Evolutionary conservation across 2,888 invertebrate genomes (phyloP), one percentile per base, ranked within the genome.

Genomic region (Apodemia hepburni): DNA sequence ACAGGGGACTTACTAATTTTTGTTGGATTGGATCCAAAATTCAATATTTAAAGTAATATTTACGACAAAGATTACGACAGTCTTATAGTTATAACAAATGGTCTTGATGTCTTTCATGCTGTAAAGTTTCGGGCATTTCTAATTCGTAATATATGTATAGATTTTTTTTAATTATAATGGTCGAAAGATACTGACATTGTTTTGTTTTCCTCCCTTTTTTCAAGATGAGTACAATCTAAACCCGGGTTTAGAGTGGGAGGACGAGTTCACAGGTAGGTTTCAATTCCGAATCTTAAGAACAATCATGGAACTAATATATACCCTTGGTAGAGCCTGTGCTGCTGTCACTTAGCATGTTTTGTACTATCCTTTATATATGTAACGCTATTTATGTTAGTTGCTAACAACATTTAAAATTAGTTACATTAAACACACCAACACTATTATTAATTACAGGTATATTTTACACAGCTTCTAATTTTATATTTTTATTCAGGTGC

Each of bases 201-300:
- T 87, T 87, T 90, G 82, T 89, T 87, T 89, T 90, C 91, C 87
- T 93, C 93, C 92, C 93, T 92, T 93, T 54, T 95, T 96, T 96
- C 96, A 97, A 98, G 98, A 98, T 95, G 98, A 98, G 95, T 98
- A 98, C 97, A 97, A 98, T 97, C 97, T 98, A 96, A 97, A 97
- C 96, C 97, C 97, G 95, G 97, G 97, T 97, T 97, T 98, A 97
- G 98, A 98, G 94, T 98, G 98, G 98, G 98, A 98, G 96, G 98
- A 98, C 97, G 98, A 98, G 94, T 98, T 98, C 94, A 97, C 98
- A 98, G 98, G 98, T 98, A 98, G 97, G 98, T 96, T 93, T 90
- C 87, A 85, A 91, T 73, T 85, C 86, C 81, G 89, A 85, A 85
- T 82, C 87, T 85, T 84, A 84, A 77, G 83, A 81, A 79, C 81